A percentile compares a stretch with the other conserved stretches of the same genome.
phyloP scores from a whole-genome alignment of 2,888 invertebrate genomes.

The Micoletzkya japonica region DNA sequence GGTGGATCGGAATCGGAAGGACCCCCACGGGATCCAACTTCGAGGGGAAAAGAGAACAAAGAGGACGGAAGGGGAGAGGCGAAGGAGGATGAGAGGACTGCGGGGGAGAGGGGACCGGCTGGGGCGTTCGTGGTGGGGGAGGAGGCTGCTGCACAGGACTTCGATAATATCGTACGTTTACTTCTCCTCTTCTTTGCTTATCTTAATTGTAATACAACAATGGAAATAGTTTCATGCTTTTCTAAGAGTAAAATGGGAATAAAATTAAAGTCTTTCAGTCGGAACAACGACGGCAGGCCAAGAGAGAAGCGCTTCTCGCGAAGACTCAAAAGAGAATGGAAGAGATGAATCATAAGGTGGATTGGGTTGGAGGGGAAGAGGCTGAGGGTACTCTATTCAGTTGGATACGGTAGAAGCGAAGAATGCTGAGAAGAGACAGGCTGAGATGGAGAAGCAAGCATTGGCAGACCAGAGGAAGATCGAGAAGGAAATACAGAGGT shows the following conservation, averaged over 20 bases:
- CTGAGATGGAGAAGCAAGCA: slow-evolving; percentile 54
- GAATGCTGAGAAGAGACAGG: slow-evolving; percentile 47
- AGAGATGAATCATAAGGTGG: slow-evolving; percentile 51
- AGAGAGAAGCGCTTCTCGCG: slow-evolving; percentile 55
- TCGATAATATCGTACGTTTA: slow-evolving; percentile 43
- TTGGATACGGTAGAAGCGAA: slow-evolving; percentile 43
- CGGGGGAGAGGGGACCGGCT: slow-evolving; percentile 23
- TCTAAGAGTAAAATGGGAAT: too few species aligned
- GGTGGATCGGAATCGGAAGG: slow-evolving; percentile 25
- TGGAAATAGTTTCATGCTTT: too few species aligned
- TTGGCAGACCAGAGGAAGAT: slow-evolving; percentile 56
- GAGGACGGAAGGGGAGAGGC: too few species aligned
- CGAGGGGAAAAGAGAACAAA: slow-evolving; percentile 3
- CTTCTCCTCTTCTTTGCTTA: too few species aligned
- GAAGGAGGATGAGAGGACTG: neutral
- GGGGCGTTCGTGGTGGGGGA: slow-evolving; percentile 27
- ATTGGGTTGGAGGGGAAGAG: neutral
- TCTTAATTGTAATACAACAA: too few species aligned
- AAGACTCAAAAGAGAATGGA: slow-evolving; percentile 60
- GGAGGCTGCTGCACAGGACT: slow-evolving; percentile 41
- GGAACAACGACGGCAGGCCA: slow-evolving; percentile 53
- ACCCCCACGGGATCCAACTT: slow-evolving; percentile 28
- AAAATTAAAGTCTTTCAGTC: too few species aligned
- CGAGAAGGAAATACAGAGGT: slow-evolving; percentile 58
- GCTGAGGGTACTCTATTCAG: neutral